Evolutionary conservation across 1,140 invertebrate species (phyloP).

Genomic region (Eupeodes corollae): DNA sequence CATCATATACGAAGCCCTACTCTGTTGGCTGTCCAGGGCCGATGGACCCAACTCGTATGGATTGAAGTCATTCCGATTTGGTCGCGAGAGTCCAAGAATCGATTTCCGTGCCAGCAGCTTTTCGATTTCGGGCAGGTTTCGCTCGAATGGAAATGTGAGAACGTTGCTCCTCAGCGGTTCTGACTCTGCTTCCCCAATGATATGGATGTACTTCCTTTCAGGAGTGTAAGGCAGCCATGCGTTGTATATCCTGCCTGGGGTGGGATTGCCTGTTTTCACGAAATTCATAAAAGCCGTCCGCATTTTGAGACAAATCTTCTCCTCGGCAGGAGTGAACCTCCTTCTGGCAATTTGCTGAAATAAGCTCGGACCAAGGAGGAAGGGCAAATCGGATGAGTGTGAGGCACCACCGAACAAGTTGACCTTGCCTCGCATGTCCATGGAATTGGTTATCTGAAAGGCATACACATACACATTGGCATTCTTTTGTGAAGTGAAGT

Average conservation of each 20-base stretch:
- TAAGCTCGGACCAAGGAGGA: conserved; percentile 51
- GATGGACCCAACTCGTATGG: conserved; percentile 7
- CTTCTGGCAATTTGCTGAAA: conserved; percentile 48
- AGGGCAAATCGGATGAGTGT: conserved; percentile 51
- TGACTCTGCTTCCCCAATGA: conserved; percentile 26
- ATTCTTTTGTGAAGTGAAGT: conserved; percentile 3
- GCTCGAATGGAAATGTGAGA: not conserved
- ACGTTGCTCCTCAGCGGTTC: not conserved
- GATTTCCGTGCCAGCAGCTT: conserved; percentile 8
- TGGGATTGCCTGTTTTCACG: conserved; percentile 46
- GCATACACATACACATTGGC: conserved; percentile 37
- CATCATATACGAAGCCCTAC: not conserved
- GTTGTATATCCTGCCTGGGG: conserved; percentile 42
- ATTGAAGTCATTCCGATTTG: conserved; percentile 23
- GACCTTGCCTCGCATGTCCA: conserved; percentile 30
- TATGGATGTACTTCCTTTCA: conserved; percentile 39
- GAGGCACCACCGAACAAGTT: conserved; percentile 39
- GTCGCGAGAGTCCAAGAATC: conserved; percentile 4
- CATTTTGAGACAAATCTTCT: conserved; percentile 44
- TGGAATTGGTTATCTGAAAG: conserved; percentile 33
- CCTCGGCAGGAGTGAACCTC: conserved; percentile 44
- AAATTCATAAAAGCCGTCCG: conserved; percentile 49
- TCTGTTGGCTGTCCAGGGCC: not conserved
- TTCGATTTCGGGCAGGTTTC: conserved; percentile 7
- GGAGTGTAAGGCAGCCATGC: conserved; percentile 47